Conservation (phyloP, 2,797 vertebrate species). For the Enteromius treurensis region DNA sequence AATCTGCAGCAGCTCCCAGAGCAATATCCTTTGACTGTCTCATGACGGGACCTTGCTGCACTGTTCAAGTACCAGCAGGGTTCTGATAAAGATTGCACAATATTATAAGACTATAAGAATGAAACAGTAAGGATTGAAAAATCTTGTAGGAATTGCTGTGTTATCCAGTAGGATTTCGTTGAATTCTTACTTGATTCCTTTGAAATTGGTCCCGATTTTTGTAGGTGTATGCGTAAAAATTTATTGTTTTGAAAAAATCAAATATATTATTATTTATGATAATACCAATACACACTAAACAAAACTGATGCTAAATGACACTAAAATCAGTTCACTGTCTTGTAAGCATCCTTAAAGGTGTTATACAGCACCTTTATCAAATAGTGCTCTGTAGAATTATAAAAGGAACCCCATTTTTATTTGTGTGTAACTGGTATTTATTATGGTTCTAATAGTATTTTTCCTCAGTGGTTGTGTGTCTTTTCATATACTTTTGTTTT, state of each 20-base stretch:
- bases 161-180: conserved; percentile 6
- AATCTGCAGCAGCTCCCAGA: conserved; percentile 2
- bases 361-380: neutral
- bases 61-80: neutral
- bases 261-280: neutral
- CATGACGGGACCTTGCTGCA: neutral
- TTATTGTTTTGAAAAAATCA: neutral
- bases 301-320: neutral
- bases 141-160: neutral
- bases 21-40: neutral
- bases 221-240: neutral
- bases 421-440: neutral
- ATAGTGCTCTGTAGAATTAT: neutral
- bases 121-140: neutral
- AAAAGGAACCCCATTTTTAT: no score
- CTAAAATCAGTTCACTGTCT: neutral
- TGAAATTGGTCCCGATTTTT: neutral
- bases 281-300: neutral
- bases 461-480: neutral
- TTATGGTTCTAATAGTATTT: neutral
- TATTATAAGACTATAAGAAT: conserved; percentile 8
- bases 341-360: neutral
- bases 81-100: neutral
- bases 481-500: neutral
- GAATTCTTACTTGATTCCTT: conserved; percentile 3